A percentile compares a stretch with the other conserved stretches of the same genome.
Evolutionary conservation across 2,113 vertebrate genomes (phyloP).

Genomic region (Pavo muticus): DNA sequence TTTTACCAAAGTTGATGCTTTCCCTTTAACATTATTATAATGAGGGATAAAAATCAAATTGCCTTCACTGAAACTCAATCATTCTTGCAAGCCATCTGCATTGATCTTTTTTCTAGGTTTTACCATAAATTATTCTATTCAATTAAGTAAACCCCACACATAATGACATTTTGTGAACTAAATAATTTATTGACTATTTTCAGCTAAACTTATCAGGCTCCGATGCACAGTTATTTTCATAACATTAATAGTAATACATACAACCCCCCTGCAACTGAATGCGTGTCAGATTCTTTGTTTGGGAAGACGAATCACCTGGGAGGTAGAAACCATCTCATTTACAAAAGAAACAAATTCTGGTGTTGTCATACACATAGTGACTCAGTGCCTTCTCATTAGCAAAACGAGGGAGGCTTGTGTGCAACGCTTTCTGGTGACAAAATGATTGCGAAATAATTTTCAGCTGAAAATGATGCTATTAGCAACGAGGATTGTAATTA

Average conservation of each 20-base stretch:
- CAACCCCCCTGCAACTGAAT: conserved; percentile 12
- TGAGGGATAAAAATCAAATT: conserved; percentile 88
- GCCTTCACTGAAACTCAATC: conserved; percentile 80
- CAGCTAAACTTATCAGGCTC: conserved; percentile 72
- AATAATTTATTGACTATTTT: conserved; percentile 87
- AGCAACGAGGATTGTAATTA: conserved; percentile 3
- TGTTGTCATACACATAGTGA: not conserved
- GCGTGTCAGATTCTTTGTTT: conserved; percentile 66
- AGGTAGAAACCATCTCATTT: conserved; percentile 44
- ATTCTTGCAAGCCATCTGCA: conserved; percentile 77
- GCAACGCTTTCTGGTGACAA: not conserved
- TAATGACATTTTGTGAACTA: conserved; percentile 87
- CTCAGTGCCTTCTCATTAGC: not conserved
- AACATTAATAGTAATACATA: conserved; percentile 70
- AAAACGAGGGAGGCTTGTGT: not conserved
- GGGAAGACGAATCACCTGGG: conserved; percentile 55
- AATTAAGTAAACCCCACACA: conserved; percentile 85
- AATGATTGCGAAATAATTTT: conserved; percentile 50
- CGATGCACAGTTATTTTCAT: conserved; percentile 74
- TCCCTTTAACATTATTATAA: conserved; percentile 86
- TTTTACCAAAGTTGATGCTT: conserved; percentile 83
- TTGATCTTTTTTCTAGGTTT: conserved; percentile 84
- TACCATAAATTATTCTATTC: conserved; percentile 89
- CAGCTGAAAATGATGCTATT: conserved; percentile 29
- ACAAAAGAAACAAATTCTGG: conserved; percentile 43